Evolutionary conservation across 2,113 vertebrate genomes (phyloP), one percentile per base, ranked within the genome.

Genomic region (Anoura caudifer): DNA sequence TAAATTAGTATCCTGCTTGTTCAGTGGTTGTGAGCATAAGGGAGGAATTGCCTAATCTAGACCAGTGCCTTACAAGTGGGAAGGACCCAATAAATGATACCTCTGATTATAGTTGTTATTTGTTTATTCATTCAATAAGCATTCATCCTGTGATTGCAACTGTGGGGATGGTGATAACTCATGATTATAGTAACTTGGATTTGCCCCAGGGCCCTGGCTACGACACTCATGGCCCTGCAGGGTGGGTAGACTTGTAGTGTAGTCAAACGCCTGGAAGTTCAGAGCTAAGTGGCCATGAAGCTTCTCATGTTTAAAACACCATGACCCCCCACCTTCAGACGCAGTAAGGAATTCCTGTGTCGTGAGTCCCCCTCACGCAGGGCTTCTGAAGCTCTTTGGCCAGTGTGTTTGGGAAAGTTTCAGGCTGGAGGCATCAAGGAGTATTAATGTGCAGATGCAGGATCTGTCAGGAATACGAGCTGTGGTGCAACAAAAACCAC

Each of bases 381-480:
- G 97, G 98, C 98, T 98, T 97, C 96, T 96, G 96, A 97, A 97
- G 97, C 97, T 98, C 97, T 98, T 96, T 97, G 98, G 95, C 98
- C 96, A 98, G 98, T 98, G 98, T 98, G 98, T 98, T 98, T 98
- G 97, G 98, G 98, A 98, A 98, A 97, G 97, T 97, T 98, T 98
- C 97, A 97, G 98, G 95, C 98, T 98, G 98, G 97, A 98, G 95
- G 95, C 97, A 98, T 98, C 96, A 93, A 98, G 97, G 97, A 98
- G 95, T 98, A 98, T 98, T 98, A 96, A 96, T 92, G 97, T 98
- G 97, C 98, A 98, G 98, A 98, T 98, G 97, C 88, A 98, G 98
- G 97, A 98, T 98, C 98, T 99, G 98, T 99, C 98, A 99, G 97
- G 98, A 98, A 98, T 99, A 99, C 97, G 98, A 99, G 98, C 98